Evolutionary conservation across 2,888 invertebrate species (phyloP), one percentile per base, ranked within the genome.

Genomic region (Spilosoma lubricipeda): DNA sequence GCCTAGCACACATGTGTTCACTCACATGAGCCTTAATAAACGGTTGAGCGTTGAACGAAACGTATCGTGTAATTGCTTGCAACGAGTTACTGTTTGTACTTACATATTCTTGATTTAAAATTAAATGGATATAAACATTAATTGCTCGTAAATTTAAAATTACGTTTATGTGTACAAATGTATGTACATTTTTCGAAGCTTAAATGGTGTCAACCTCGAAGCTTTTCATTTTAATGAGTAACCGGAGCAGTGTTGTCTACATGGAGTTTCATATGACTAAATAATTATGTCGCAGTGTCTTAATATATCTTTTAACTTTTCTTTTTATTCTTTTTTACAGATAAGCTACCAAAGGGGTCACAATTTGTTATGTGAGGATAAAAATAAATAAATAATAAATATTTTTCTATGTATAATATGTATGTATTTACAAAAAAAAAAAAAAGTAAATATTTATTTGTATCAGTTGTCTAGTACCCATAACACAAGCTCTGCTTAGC

Each of bases 21-120:
- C 85, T 84, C 86, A 80, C 85, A 83, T 85, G 78, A 81, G 80
- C 82, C 87, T 92, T 92, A 92, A 93, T 93, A 93, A 91, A 90
- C 84, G 85, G 84, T 86, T 85, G 86, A 85, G 84, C 80, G 86
- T 87, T 86, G 86, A 87, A 86, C 83, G 81, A 86, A 87, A 86
- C 80, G 82, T 79, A 83, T 80, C 77, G 80, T 81, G 80, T 86
- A 85, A 86, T 88, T 87, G 84, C 83, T 76, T 85, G 78, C 78
- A 83, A 81, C 83, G 80, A 79, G 84, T 87, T 86, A 87, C 85
- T 86, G 84, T 81, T 73, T 71, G 80, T 82, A 78, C 78, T 79
- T 78, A 72, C 73, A 65, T 78, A 80, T 79, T 78, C 76, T 73
- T 76, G 73, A 73, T 84, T 84, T 80, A 80, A 63, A 83, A 80